Percentiles rank a stretch among this genome's conserved stretches.
These are phyloP conservation scores for Steromphala cineraria DNA, from an alignment of 2,888 invertebrate species.

Conservation along the genomic window DNA sequence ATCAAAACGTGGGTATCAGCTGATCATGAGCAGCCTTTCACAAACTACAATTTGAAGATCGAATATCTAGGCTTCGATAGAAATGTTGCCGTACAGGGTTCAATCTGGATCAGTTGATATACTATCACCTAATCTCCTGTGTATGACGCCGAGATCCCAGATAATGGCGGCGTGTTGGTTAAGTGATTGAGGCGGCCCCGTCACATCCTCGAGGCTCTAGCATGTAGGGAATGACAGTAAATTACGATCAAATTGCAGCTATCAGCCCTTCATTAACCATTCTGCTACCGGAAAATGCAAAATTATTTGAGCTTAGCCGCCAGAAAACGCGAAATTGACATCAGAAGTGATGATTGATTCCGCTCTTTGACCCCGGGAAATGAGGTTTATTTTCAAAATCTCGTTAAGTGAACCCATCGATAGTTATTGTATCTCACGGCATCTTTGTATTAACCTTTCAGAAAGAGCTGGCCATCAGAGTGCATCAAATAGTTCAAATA, in stretches of 20 bases:
- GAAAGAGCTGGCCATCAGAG: not conserved
- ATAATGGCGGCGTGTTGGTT: not conserved
- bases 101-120: too few species aligned
- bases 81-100: too few species aligned
- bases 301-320: constrained; percentile 10
- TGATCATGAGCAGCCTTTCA: too few species aligned
- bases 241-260: constrained; percentile 5
- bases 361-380: constrained; percentile 6
- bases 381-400: constrained; percentile 8
- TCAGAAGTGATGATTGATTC: not conserved
- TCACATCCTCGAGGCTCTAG: not conserved
- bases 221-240: constrained; percentile 3
- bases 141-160: too few species aligned
- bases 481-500: not conserved
- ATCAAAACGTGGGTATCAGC: too few species aligned
- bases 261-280: not conserved
- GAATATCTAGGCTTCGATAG: too few species aligned
- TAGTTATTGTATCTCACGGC: not conserved
- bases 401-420: constrained; percentile 10
- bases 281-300: constrained; percentile 2
- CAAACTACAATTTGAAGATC: too few species aligned
- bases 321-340: constrained; percentile 8
- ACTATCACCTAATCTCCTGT: too few species aligned
- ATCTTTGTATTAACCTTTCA: not conserved
- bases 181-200: not conserved